phyloP scores from a whole-genome alignment of 2,888 invertebrate genomes.

The Pheosia tremula region DNA sequence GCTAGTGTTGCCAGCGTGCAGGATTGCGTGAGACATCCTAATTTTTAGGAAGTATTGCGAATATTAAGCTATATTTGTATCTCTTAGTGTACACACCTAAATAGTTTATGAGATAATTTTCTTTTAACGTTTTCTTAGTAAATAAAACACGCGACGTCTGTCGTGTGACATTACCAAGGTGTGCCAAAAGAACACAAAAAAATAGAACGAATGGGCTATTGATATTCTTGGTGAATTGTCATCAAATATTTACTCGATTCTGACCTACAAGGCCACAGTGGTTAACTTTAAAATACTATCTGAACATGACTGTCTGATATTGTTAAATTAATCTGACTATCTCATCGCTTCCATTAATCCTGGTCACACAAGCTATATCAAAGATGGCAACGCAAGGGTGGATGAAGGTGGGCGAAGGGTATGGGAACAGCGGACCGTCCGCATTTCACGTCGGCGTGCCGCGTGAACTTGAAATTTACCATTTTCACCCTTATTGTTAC shows the following conservation, averaged over 20 bases:
- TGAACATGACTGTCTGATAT: too few species aligned
- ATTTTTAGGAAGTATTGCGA: neutral
- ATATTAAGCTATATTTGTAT: neutral
- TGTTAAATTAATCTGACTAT: neutral
- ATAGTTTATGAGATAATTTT: too few species aligned
- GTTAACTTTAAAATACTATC: too few species aligned
- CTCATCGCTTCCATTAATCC: slow-evolving; percentile 1
- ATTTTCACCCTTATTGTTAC: slow-evolving; percentile 41
- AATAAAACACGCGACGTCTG: too few species aligned
- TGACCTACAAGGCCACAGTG: too few species aligned
- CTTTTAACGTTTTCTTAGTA: neutral
- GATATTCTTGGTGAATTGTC: too few species aligned
- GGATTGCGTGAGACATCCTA: neutral
- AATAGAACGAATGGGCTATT: too few species aligned
- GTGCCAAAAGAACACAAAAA: too few species aligned
- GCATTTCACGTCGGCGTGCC: slow-evolving; percentile 27
- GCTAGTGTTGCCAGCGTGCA: slow-evolving; percentile 40
- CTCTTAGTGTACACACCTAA: neutral
- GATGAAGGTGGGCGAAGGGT: slow-evolving; percentile 11
- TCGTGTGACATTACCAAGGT: too few species aligned
- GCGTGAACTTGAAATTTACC: slow-evolving; percentile 46
- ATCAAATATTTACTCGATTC: too few species aligned
- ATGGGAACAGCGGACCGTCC: slow-evolving; percentile 15
- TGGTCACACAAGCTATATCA: slow-evolving; percentile 15
- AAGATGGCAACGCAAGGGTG: slow-evolving; percentile 21